Conservation (phyloP, 2,888 invertebrate species). For the Argyresthia albistria region DNA sequence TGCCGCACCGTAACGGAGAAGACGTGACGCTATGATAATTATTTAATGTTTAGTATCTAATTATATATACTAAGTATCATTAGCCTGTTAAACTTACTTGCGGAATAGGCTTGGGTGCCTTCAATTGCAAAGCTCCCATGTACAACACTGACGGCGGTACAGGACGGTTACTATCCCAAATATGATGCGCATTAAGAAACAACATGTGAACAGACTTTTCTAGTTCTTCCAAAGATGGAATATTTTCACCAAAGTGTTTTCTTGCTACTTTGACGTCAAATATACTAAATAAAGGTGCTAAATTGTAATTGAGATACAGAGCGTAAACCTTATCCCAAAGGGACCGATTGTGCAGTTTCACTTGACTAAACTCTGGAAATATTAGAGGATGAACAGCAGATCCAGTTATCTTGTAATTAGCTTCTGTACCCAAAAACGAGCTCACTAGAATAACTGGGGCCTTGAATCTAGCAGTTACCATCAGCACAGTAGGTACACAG, state of each 20-base stretch:
- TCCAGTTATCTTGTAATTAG: neutral
- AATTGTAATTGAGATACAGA: neutral
- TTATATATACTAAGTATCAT: no score
- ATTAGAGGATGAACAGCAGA: neutral
- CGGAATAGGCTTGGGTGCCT: slow-evolving; percentile 1
- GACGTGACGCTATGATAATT: no score
- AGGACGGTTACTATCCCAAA: slow-evolving; percentile 6
- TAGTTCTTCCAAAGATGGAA: neutral
- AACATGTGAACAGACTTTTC: slow-evolving; percentile 2
- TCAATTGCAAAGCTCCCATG: slow-evolving; percentile 5
- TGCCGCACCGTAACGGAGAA: no score
- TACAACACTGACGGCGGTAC: slow-evolving; percentile 3
- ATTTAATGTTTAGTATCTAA: no score
- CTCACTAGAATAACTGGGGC: slow-evolving; percentile 4
- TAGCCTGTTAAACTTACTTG: neutral
- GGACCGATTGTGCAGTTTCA: neutral
- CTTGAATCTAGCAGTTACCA: neutral
- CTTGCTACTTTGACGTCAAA: neutral
- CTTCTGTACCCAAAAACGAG: neutral
- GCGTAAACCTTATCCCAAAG: neutral
- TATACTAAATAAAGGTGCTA: neutral
- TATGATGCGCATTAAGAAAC: slow-evolving; percentile 6
- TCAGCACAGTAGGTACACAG: neutral
- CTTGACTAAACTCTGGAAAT: neutral
- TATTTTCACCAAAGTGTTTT: slow-evolving; percentile 3